Evolutionary conservation across 2,888 invertebrate species (phyloP).

Genomic region (Drosophila bunnanda): DNA sequence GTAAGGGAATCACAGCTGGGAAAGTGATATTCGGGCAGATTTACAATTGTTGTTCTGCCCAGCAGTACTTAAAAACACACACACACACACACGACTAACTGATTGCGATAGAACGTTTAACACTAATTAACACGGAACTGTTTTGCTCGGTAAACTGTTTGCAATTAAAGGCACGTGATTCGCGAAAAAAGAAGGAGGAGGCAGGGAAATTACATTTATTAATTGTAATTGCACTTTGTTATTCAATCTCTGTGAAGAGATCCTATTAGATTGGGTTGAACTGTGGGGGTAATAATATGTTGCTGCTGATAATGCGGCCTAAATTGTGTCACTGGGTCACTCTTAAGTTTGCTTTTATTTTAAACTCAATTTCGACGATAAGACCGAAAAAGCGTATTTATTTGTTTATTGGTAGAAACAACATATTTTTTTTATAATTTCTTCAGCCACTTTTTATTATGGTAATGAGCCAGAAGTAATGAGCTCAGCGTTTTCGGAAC

Average conservation of each 20-base stretch:
- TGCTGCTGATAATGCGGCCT: slow-evolving; percentile 54
- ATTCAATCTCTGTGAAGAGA: slow-evolving; percentile 3
- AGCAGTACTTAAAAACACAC: background rate
- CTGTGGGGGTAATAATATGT: background rate
- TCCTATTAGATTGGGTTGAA: slow-evolving; percentile 19
- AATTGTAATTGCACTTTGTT: slow-evolving; percentile 28
- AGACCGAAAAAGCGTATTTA: slow-evolving; percentile 6
- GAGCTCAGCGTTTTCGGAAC: slow-evolving; percentile 75
- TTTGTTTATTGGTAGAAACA: slow-evolving; percentile 23
- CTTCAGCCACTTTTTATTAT: slow-evolving; percentile 52
- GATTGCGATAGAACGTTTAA: slow-evolving; percentile 14
- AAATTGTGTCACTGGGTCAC: slow-evolving; percentile 69
- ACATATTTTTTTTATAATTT: slow-evolving; percentile 12
- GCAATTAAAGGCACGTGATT: slow-evolving; percentile 73
- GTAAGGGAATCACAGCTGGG: slow-evolving; percentile 74
- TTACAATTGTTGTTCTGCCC: slow-evolving; percentile 38
- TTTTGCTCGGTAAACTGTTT: slow-evolving; percentile 31
- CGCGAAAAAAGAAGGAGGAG: slow-evolving; percentile 1
- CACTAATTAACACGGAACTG: slow-evolving; percentile 43
- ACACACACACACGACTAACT: background rate
- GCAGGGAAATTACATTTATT: slow-evolving; percentile 43
- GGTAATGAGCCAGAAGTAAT: slow-evolving; percentile 72
- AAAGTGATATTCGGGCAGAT: slow-evolving; percentile 73
- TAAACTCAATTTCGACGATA: slow-evolving; percentile 23
- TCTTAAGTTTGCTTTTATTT: slow-evolving; percentile 36